A percentile compares a stretch with the other conserved stretches of the same genome.
Conservation (phyloP, 2,797 vertebrate species). For the Chelonia mydas region DNA sequence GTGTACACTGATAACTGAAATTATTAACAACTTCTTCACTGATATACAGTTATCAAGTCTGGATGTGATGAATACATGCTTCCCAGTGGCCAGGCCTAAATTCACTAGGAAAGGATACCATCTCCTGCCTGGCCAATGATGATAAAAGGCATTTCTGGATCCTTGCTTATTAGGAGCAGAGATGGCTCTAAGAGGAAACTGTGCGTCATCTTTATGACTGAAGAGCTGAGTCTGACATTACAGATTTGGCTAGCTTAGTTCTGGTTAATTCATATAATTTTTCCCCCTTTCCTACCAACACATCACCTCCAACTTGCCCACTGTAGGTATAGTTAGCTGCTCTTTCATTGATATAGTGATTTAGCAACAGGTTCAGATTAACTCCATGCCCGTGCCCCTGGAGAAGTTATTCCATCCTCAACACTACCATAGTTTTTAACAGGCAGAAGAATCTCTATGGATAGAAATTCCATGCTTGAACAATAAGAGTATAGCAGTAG, state of each 20-base stretch:
- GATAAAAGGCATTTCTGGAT: background rate
- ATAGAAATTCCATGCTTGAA: no score
- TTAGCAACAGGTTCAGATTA: background rate
- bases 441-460: background rate
- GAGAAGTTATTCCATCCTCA: constrained; percentile 6
- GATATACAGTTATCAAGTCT: background rate
- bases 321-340: background rate
- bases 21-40: background rate
- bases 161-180: background rate
- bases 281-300: background rate
- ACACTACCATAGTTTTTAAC: background rate
- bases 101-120: background rate
- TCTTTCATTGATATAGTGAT: background rate
- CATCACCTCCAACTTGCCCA: background rate
- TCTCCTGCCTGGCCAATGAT: rapidly evolving
- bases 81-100: background rate
- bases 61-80: background rate
- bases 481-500: no score
- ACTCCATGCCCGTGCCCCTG: background rate
- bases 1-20: background rate
- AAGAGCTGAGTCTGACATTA: background rate
- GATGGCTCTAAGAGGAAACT: background rate
- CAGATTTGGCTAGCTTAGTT: background rate
- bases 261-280: background rate
- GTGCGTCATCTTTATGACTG: background rate